Evolutionary conservation across 2,888 invertebrate species (phyloP), one percentile per base, ranked within the genome.

Genomic region (Cheilosia variabilis): DNA sequence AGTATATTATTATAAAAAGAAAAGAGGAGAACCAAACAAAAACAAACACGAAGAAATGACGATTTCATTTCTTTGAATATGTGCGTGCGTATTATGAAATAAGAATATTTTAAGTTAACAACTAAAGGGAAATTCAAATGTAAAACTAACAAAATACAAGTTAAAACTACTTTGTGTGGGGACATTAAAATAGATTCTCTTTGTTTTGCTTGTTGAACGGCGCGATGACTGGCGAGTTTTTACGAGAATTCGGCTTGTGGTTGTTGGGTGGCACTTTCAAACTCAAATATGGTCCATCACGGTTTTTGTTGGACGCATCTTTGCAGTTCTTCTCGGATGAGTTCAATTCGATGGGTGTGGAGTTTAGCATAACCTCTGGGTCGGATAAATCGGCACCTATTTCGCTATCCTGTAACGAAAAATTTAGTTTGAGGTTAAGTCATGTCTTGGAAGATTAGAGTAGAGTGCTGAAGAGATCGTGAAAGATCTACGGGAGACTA

Each of bases 311-410:
- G 55, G 45, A 69, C 19, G 69, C 3, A 2, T 84, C 84, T 60
- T 71, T 83, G n/a, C 71, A 71, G 3, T 79, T 87, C 13, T 88
- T 90, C 2, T 87, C 76, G 4, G 76, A 63, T 27, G 88, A 87
- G 13, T 41, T 81, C 1, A 82, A 50, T 9, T 90, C 89, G 60
- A 91, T 89, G 10, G 91, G 92, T 15, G 92, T 92, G 2, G 91
- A 91, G 66, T 92, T 91, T 55, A 91, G 87, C 4, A 91, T 87
- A 6, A 88, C 89, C 41, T 91, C 90, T 2, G 90, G 84, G 43
- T 89, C 89, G 0, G 91, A 90, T 27, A 90, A 69, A 41, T 90
- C 89, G 2, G 77, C 19, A 6, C 89, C 89, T 47, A 84, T 88
- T 73, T 91, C 91, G 87, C 89, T 90, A 63, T 88, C 87, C 91